Base-by-base conservation (phyloP, 2,888 invertebrate species). In the Sialis lutaria region DNA sequence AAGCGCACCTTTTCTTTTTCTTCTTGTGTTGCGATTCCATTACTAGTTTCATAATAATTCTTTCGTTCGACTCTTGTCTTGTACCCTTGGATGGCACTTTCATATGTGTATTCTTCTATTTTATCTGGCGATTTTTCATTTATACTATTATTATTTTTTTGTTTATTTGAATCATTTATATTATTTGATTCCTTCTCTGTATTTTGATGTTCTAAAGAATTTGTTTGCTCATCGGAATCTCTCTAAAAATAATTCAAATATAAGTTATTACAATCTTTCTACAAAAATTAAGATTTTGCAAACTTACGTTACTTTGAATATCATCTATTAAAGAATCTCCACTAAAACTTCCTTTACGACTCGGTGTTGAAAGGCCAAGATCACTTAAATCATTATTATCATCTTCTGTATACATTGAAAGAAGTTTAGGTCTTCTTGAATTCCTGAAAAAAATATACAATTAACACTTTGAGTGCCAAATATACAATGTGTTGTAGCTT, bases 61-160 rank as follows among this genome's bases (percentile, higher is more conserved):
- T 32, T 46, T 40, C 44, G 43, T 55, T 80, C 75, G 42, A 82
- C 84, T 54, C 85, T 73, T 45, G 84, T 82, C 55, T 87, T 82
- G 64, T 89, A 89, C 55, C 84, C 82, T 60, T 88, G 82, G 55
- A 88, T 88, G 55, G 88, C 87, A 55, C 85, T 81, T 64, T 89
- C 88, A 62, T 87, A 89, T 0, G 87, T 87, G 64, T 87, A 88
- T 62, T 87, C 86, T 57, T 83, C 76, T 33, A 77, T 76, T 63
- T 80, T 79, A 53, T 69, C 55, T 68, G 69, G 42, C 67, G 59
- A 56, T 64, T 74, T 63, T 63, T 72, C 57, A 40, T 54, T 54
- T 49, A 55, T 65, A 48, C 12, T 40, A 6, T 52, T 57, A 42
- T 52, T 52, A 40, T 48, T 49, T 44, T 50, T 49, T 40, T 9